These are phyloP conservation scores for Liasis olivaceus DNA, from an alignment of 2,797 vertebrate species.

Conservation along the genomic window DNA sequence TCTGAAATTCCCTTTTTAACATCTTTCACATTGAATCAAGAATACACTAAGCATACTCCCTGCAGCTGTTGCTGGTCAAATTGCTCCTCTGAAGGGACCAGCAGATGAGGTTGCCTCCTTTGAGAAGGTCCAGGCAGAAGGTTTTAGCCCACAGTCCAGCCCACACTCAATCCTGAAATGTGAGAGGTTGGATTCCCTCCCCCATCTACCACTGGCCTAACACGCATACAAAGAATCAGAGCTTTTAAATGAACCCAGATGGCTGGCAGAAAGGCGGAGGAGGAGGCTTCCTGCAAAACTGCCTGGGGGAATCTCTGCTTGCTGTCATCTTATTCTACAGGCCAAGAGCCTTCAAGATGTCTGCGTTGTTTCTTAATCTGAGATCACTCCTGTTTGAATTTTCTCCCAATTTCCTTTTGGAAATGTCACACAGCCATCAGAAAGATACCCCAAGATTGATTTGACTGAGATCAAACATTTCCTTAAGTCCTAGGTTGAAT, in stretches of 20 bases:
- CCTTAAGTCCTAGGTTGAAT: conserved; percentile 62
- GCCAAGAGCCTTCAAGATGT: conserved; percentile 82
- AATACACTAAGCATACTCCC: conserved; percentile 88
- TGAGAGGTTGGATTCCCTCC: conserved; percentile 76
- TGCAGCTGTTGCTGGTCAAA: conserved; percentile 88
- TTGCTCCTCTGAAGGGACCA: conserved; percentile 80
- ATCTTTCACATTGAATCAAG: conserved; percentile 95
- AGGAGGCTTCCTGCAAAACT: conserved; percentile 76
- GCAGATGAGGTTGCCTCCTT: conserved; percentile 79
- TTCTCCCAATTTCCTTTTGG: conserved; percentile 82
- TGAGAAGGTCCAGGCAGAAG: conserved; percentile 89
- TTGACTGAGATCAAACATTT: conserved; percentile 73
- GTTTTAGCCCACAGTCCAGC: conserved; percentile 82
- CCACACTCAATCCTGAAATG: conserved; percentile 90
- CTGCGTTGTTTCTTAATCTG: conserved; percentile 87
- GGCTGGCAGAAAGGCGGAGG: conserved; percentile 81
- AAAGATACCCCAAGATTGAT: conserved; percentile 71
- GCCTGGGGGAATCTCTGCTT: conserved; percentile 71
- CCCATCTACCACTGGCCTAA: conserved; percentile 50
- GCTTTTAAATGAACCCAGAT: conserved; percentile 95
- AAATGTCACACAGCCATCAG: conserved; percentile 82
- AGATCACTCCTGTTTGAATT: conserved; percentile 81
- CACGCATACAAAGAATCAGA: conserved; percentile 25
- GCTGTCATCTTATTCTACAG: conserved; percentile 74
- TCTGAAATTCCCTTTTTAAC: conserved; percentile 93